These are phyloP conservation scores for Dryobates pubescens DNA, from an alignment of 2,797 vertebrate species.

Conservation along the genomic window DNA sequence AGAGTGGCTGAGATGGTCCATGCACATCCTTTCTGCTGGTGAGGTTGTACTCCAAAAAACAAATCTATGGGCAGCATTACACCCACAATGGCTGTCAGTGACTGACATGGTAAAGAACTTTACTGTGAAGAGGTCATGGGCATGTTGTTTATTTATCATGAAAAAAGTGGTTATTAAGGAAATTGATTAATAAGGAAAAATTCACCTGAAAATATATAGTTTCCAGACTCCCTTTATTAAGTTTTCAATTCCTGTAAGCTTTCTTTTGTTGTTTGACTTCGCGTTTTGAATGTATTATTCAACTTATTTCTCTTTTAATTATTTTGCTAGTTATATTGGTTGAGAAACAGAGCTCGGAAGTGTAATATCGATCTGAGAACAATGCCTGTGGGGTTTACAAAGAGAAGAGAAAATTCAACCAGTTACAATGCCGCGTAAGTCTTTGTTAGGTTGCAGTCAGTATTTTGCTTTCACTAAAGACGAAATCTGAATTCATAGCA, in stretches of 20 bases:
- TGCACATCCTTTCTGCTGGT: background rate
- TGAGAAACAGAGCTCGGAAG: conserved; percentile 82
- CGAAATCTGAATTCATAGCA: background rate
- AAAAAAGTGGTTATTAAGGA: background rate
- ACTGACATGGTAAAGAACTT: background rate
- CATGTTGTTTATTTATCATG: background rate
- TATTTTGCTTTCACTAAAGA: background rate
- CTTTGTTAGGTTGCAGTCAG: background rate
- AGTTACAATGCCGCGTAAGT: conserved; percentile 84
- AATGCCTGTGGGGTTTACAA: conserved; percentile 88
- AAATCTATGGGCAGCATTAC: rapidly evolving
- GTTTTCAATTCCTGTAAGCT: background rate
- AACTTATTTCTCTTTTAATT: background rate
- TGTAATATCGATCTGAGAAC: conserved; percentile 86
- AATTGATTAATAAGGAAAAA: background rate
- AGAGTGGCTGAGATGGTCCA: background rate
- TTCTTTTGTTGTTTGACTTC: background rate
- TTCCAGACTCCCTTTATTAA: background rate
- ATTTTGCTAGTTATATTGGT: conserved; percentile 78
- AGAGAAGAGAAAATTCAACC: conserved; percentile 91
- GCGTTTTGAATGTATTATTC: background rate
- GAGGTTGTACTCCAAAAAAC: background rate
- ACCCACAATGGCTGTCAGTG: background rate
- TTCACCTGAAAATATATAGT: background rate
- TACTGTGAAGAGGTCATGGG: rapidly evolving